Evolutionary conservation across 2,888 invertebrate species (phyloP).

Genomic region (Ctenicera cuprea): DNA sequence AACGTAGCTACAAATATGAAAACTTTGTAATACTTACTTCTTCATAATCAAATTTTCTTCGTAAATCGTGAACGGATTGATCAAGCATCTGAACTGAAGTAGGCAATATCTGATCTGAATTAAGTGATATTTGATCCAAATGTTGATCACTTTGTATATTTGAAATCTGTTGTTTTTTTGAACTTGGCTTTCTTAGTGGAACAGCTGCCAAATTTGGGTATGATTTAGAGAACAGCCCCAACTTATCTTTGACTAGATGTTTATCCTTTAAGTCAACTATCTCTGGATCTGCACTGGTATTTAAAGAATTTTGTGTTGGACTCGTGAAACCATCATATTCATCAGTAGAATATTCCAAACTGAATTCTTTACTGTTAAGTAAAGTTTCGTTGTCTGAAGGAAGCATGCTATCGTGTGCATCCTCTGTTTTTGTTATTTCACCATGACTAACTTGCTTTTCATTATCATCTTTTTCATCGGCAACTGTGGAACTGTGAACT

Average conservation of each 20-base stretch:
- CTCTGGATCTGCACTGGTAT: slow-evolving; percentile 54
- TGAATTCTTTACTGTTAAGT: slow-evolving; percentile 52
- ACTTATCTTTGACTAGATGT: slow-evolving; percentile 61
- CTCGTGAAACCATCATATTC: slow-evolving; percentile 31
- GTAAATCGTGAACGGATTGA: slow-evolving; percentile 62
- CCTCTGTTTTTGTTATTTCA: background rate
- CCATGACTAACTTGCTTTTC: no score
- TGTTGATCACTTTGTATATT: background rate
- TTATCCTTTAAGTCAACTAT: slow-evolving; percentile 61
- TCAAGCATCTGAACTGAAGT: slow-evolving; percentile 9
- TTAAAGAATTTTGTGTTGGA: slow-evolving; percentile 43
- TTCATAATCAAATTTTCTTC: slow-evolving; percentile 63
- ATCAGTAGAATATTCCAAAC: slow-evolving; percentile 59
- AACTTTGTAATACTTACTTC: slow-evolving; percentile 60
- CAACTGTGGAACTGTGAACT: background rate
- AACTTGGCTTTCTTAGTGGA: slow-evolving; percentile 26
- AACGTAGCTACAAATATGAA: no score
- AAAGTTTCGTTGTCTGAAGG: slow-evolving; percentile 28
- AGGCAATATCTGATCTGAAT: background rate
- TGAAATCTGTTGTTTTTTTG: background rate
- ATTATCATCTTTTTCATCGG: background rate
- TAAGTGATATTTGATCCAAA: background rate
- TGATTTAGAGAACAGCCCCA: slow-evolving; percentile 65
- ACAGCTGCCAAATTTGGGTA: slow-evolving; percentile 59
- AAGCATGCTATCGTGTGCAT: background rate